A percentile compares a stretch with the other conserved stretches of the same genome.
Conservation (phyloP, 1,140 invertebrate species). For the Trichogramma pretiosum region DNA sequence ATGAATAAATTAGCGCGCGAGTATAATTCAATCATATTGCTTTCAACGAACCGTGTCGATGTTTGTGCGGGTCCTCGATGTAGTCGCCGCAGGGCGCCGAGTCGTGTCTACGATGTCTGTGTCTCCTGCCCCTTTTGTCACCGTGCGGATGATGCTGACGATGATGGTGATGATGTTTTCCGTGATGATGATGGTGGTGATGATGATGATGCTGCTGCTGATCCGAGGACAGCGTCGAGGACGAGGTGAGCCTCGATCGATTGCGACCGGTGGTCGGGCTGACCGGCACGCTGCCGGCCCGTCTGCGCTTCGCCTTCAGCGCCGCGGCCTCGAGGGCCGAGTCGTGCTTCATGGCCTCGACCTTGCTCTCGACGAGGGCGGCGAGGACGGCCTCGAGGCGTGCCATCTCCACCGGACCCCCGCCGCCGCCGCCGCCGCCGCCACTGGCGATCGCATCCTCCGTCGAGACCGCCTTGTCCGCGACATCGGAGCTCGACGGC, state of each 20-base stretch:
- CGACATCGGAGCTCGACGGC: slow-evolving; percentile 45
- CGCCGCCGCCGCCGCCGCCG: slow-evolving; percentile 19
- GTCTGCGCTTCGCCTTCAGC: background rate
- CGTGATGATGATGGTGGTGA: slow-evolving; percentile 18
- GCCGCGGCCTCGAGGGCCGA: slow-evolving; percentile 12
- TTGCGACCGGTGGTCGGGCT: no score
- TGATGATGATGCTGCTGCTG: slow-evolving; percentile 21
- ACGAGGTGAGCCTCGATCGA: no score
- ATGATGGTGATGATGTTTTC: slow-evolving; percentile 22
- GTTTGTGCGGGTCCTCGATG: slow-evolving; percentile 23
- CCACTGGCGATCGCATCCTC: slow-evolving; percentile 45
- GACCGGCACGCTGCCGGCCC: no score
- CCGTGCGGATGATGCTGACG: no score
- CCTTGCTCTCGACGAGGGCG: slow-evolving; percentile 57
- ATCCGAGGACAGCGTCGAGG: slow-evolving; percentile 30
- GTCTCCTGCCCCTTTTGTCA: background rate
- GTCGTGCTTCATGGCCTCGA: slow-evolving; percentile 39
- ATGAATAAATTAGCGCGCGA: slow-evolving; percentile 3
- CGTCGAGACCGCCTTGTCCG: slow-evolving; percentile 62
- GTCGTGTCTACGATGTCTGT: slow-evolving; percentile 29
- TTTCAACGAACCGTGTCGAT: slow-evolving; percentile 26
- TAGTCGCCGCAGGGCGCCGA: slow-evolving; percentile 37
- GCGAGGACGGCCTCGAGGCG: slow-evolving; percentile 57
- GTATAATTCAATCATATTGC: no score
- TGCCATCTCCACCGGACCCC: slow-evolving; percentile 49